These are phyloP conservation scores for Thermophis baileyi DNA, from an alignment of 2,113 vertebrate genomes.

Conservation along the genomic window DNA sequence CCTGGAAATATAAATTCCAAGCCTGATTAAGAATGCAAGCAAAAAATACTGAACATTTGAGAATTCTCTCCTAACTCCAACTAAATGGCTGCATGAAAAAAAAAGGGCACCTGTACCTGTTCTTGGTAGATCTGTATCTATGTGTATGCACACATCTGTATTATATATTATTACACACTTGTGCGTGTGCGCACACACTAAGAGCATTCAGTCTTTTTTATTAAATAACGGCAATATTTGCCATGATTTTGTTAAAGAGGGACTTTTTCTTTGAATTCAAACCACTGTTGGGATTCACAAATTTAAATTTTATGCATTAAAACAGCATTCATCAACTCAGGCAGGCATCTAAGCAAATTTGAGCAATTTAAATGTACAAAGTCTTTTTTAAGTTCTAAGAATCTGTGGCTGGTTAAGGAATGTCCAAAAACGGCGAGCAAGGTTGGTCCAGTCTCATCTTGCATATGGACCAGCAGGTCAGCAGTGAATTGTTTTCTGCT, in stretches of 20 bases:
- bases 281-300: neutral
- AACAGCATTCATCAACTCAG: neutral
- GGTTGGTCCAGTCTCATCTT: neutral
- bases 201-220: neutral
- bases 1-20: conserved; percentile 23
- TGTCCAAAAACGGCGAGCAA: neutral
- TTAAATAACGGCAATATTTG: neutral
- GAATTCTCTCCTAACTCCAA: neutral
- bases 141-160: neutral
- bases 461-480: neutral
- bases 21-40: conserved; percentile 11
- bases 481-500: neutral
- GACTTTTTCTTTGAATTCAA: neutral
- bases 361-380: neutral
- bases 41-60: neutral
- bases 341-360: neutral
- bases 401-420: neutral
- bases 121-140: neutral
- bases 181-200: neutral
- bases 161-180: neutral
- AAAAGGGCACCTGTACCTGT: neutral
- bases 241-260: neutral
- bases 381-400: neutral
- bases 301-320: neutral
- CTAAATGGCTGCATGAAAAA: conserved; percentile 5